Evolutionary conservation across 2,113 vertebrate genomes (phyloP).

Genomic region (Macrotis lagotis): DNA sequence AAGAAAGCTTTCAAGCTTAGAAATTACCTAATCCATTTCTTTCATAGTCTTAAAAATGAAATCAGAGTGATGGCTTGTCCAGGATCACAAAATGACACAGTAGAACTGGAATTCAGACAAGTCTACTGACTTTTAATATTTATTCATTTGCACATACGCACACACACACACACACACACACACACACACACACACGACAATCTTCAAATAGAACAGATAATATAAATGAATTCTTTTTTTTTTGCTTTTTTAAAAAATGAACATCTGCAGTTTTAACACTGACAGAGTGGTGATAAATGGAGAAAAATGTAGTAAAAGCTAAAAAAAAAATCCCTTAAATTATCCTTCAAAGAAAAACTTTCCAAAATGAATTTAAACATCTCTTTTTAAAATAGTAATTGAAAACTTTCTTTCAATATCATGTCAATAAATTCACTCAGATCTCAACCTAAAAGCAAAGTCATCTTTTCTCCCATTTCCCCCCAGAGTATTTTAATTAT

Average conservation of each 20-base stretch:
- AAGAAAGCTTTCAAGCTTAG: neutral
- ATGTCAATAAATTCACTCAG: neutral
- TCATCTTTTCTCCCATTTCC: neutral
- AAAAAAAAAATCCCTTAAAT: conserved; percentile 55
- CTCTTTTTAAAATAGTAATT: neutral
- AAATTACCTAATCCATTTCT: neutral
- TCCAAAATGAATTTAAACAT: conserved; percentile 41
- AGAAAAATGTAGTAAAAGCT: neutral
- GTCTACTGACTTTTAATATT: neutral
- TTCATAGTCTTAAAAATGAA: neutral
- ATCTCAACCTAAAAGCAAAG: neutral
- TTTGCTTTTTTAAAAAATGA: neutral
- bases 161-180: neutral
- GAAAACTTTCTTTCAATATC: neutral
- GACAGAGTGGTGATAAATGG: neutral
- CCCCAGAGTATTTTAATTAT: conserved; percentile 24
- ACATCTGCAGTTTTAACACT: neutral
- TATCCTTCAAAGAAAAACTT: conserved; percentile 56
- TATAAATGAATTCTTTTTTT: neutral
- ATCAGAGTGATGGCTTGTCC: neutral
- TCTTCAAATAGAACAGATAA: neutral
- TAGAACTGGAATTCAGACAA: neutral
- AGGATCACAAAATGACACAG: neutral
- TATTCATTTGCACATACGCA: neutral
- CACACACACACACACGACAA: neutral